Base-by-base conservation (phyloP, 2,797 vertebrate species). In the Sphenodon punctatus region DNA sequence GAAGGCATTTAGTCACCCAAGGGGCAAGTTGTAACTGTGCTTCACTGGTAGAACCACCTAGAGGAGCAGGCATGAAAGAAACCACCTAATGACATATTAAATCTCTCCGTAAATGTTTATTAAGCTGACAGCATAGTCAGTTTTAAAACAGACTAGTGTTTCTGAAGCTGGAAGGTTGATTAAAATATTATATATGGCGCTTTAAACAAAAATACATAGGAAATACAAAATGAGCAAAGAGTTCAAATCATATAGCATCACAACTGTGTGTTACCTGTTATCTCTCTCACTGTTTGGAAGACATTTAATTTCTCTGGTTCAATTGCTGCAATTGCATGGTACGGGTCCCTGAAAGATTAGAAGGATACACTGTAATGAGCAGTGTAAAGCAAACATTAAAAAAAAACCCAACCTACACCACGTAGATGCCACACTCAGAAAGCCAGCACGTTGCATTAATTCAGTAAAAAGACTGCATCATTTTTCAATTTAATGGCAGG, bases 261-360 rank as follows among this genome's bases (percentile, higher is more conserved):
- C 14, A 73, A 80, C 17, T 0, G 0, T 30, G 27, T 32, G 34
- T 89, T 95, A 99, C 98, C 98, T 97, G 98, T 99, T 94, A 99
- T 98, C 94, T 99, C 98, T 92, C 97, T 96, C 75, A 99, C 98
- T 5, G 98, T 99, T 75, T 97, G 97, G 88, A 99, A 99, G 53
- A 97, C 97, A 39, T 97, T 98, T 77, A 99, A 95, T 75, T 97
- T 97, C 69, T 98, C 97, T 0, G 98, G 98, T 83, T 99, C 97
- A 93, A 99, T 89, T 22, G 98, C 97, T 42, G 97, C 97, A 0
- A 99, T 98, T 2, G 96, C 97, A 60, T 99, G 98, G 91, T 98
- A 99, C 3, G 98, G 98, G 83, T 99, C 98, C 85, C 98, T 99
- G 85, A 51, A 94, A 95, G 67, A 87, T 67, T 7, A 85, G 75